These are phyloP conservation scores for Hetaerina titia DNA, from an alignment of 2,888 invertebrate species.

Conservation along the genomic window DNA sequence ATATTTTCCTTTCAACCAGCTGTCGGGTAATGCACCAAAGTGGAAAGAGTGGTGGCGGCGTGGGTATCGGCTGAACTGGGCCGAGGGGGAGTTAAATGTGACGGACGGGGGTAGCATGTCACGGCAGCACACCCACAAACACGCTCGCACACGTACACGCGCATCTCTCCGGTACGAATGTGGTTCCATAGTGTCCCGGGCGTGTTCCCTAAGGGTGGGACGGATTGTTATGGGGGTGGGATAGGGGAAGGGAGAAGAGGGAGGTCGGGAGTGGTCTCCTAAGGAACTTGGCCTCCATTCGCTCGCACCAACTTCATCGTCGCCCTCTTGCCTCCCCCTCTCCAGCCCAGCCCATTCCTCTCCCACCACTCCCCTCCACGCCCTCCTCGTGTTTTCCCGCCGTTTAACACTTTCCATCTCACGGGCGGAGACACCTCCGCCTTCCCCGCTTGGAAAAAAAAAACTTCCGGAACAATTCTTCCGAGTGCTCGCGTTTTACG, in stretches of 20 bases:
- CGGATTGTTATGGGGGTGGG: neutral
- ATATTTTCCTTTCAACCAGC: too few relatives aligned
- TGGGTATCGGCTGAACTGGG: too few relatives aligned
- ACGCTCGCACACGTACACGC: neutral
- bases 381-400: neutral
- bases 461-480: too few relatives aligned
- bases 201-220: neutral
- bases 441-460: neutral
- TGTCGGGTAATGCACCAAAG: too few relatives aligned
- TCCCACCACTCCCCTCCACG: too few relatives aligned
- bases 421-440: neutral
- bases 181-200: neutral
- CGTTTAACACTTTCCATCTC: conserved; percentile 48
- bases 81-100: neutral
- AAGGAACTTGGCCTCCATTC: neutral
- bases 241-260: too few relatives aligned
- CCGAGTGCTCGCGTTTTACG: too few relatives aligned
- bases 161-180: neutral
- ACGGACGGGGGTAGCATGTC: neutral
- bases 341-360: neutral
- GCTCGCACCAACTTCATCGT: neutral
- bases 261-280: neutral
- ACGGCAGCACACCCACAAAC: neutral
- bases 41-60: neutral
- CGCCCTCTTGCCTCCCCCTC: neutral